Evolutionary conservation across 2,888 invertebrate genomes (phyloP), one percentile per base, ranked within the genome.

Genomic region (Drosophila peninsularis): DNA sequence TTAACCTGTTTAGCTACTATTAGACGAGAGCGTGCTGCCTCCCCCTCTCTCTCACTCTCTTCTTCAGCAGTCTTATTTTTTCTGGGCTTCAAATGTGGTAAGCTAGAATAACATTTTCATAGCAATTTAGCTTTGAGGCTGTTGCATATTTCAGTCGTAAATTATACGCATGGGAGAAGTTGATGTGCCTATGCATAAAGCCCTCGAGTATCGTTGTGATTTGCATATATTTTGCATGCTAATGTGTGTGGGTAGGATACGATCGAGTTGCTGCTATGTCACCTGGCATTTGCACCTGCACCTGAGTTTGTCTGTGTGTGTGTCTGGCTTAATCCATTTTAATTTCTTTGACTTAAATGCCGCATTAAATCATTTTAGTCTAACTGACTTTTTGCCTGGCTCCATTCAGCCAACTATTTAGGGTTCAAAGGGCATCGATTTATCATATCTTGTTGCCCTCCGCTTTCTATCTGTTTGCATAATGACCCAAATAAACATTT

Each of bases 401-500:
- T 19, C 44, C 36, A 57, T 56, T 30, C 30, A 55, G 70, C 64
- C 50, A 72, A 75, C 75, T 66, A 70, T 82, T 68, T 73, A 47
- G 52, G 86, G 71, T 53, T 82, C 57, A 79, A 66, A 71, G 69
- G 57, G 63, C 71, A 61, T 56, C 62, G 64, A 76, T 79, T 76
- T 82, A 88, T 82, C 83, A 88, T 70, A 82, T 65, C 69, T 78
- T 30, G 58, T 17, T 50, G 37, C 39, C 17, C 17, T 47, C n/a
- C n/a, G 39, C 32, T 41, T 14, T 56, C 24, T 36, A 34, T 37
- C 53, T 66, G 64, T 78, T 84, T 75, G 63, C 70, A 75, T 70
- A 82, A 85, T 79, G 76, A 57, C 70, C 80, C 80, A 75, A 73
- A 68, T 70, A 85, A 82, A 82, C 73, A 82, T 75, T 75, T 57